phyloP scores from a whole-genome alignment of 2,888 invertebrate genomes.

The Bimastos eiseni region DNA sequence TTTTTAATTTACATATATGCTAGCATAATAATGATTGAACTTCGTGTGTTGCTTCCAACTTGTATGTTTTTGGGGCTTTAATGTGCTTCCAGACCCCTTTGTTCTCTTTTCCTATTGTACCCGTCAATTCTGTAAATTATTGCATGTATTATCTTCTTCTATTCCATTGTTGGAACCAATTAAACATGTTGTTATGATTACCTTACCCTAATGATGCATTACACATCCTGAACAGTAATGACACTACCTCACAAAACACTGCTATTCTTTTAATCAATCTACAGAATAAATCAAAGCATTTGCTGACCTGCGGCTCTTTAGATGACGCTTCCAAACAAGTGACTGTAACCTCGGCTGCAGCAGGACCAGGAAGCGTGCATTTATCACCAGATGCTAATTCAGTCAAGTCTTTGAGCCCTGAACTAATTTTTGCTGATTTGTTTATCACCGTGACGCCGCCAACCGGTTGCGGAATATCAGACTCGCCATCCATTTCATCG shows the following conservation, averaged over 20 bases:
- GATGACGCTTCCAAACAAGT: background rate
- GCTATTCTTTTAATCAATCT: background rate
- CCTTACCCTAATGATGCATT: too few relatives aligned
- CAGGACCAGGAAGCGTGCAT: background rate
- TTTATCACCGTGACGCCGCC: background rate
- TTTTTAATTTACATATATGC: background rate
- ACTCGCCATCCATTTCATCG: conserved; percentile 9
- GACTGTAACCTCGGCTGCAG: background rate
- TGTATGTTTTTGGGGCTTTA: background rate
- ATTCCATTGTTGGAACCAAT: too few relatives aligned
- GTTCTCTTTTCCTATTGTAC: too few relatives aligned
- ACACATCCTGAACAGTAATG: background rate
- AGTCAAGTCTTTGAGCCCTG: background rate
- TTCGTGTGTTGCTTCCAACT: background rate
- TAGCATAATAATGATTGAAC: background rate
- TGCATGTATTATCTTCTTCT: too few relatives aligned
- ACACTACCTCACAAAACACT: background rate
- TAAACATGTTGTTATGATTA: too few relatives aligned
- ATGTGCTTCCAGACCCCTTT: too few relatives aligned
- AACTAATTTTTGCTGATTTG: background rate
- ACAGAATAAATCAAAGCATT: background rate
- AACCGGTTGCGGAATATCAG: background rate
- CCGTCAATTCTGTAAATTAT: too few relatives aligned
- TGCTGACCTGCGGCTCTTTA: background rate
- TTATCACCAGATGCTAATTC: background rate